Evolutionary conservation across 2,888 invertebrate species (phyloP).

Genomic region (Cheilosia soror): DNA sequence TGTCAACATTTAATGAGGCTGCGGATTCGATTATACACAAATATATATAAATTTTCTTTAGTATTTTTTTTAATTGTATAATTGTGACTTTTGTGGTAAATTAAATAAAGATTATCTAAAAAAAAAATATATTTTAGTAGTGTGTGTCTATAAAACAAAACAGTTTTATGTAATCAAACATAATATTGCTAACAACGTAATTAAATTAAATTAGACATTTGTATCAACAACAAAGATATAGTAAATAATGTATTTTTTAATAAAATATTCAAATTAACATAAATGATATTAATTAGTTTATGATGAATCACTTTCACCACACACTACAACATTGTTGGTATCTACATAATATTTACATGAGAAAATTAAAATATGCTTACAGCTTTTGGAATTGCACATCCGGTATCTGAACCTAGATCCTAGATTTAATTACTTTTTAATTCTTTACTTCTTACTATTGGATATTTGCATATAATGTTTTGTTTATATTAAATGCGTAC

Average conservation of each 20-base stretch:
- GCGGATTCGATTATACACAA: slow-evolving; percentile 24
- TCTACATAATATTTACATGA: slow-evolving; percentile 6
- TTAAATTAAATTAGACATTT: slow-evolving; percentile 24
- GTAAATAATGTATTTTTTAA: neutral
- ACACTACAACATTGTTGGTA: neutral
- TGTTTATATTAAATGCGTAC: neutral
- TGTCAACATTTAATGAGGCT: slow-evolving; percentile 66
- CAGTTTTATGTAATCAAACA: neutral
- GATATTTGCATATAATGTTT: no score
- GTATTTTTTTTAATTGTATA: neutral
- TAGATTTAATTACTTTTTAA: no score
- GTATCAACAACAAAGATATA: slow-evolving; percentile 17
- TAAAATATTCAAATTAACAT: slow-evolving; percentile 10
- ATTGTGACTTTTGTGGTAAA: slow-evolving; percentile 22
- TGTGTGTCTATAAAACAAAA: neutral
- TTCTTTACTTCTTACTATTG: no score
- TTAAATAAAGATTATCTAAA: slow-evolving; percentile 3
- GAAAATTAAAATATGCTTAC: neutral
- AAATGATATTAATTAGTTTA: slow-evolving; percentile 9
- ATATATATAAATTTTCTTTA: neutral
- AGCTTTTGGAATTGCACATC: slow-evolving; percentile 26
- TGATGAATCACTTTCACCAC: neutral
- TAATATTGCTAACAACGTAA: slow-evolving; percentile 13
- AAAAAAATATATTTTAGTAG: neutral
- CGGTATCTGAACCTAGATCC: neutral